Percentiles rank a stretch among this genome's conserved stretches.
Evolutionary conservation across 2,888 invertebrate species (phyloP).

Genomic region (Sesia apiformis): DNA sequence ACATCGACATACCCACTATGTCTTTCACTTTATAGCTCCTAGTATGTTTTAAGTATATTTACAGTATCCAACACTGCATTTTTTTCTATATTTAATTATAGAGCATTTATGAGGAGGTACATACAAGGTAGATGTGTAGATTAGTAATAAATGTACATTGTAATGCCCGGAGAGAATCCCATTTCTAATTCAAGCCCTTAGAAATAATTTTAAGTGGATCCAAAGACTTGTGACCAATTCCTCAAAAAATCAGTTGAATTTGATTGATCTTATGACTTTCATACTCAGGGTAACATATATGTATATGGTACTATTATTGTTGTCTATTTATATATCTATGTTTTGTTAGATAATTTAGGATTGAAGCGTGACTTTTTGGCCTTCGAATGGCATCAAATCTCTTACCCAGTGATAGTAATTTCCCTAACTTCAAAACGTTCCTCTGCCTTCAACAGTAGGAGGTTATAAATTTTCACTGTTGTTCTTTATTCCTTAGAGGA

Average conservation of each 20-base stretch:
- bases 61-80: conserved; percentile 40
- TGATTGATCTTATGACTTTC: conserved; percentile 65
- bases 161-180: conserved; percentile 28
- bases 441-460: conserved; percentile 21
- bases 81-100: conserved; percentile 29
- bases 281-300: conserved; percentile 62
- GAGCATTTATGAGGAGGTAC: conserved; percentile 70
- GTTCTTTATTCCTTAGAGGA: conserved; percentile 38
- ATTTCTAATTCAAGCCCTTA: conserved; percentile 37
- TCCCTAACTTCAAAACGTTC: conserved; percentile 11
- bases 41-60: conserved; percentile 14
- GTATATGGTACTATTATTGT: conserved; percentile 33
- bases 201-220: conserved; percentile 52
- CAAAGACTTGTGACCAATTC: conserved; percentile 54
- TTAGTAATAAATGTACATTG: conserved; percentile 59
- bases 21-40: conserved; percentile 6
- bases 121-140: conserved; percentile 73
- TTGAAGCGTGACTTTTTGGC: conserved; percentile 56
- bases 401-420: background rate
- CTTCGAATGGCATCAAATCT: conserved; percentile 34
- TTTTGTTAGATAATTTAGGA: conserved; percentile 45
- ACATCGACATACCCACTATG: conserved; percentile 1
- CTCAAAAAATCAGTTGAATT: conserved; percentile 32
- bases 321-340: conserved; percentile 42
- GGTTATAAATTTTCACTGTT: conserved; percentile 34